Conservation (phyloP, 2,797 vertebrate species). For the Pangasius krempfi region DNA sequence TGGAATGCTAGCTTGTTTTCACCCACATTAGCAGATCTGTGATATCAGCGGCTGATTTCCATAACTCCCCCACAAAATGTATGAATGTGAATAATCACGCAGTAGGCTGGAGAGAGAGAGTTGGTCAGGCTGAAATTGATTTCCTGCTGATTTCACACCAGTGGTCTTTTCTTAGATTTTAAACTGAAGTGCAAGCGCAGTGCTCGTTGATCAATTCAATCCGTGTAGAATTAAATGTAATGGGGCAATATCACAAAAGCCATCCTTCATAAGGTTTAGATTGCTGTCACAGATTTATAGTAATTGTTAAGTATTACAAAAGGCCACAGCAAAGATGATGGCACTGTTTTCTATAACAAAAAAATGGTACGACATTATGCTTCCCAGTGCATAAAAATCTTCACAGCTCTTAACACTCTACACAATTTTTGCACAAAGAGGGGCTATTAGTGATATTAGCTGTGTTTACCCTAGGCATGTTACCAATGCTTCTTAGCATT, state of each 20-base stretch:
- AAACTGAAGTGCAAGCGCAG: background rate
- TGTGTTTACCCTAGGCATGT: constrained; percentile 16
- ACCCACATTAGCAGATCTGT: constrained; percentile 9
- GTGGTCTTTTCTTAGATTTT: constrained; percentile 6
- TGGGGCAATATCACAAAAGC: background rate
- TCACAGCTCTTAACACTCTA: constrained; percentile 18
- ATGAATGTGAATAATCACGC: constrained; percentile 15
- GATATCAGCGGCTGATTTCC: constrained; percentile 18
- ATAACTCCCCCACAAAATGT: background rate
- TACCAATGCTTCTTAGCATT: constrained; percentile 28
- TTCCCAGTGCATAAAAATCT: constrained; percentile 38
- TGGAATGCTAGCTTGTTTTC: background rate
- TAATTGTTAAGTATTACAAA: constrained; percentile 16
- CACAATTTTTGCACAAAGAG: background rate
- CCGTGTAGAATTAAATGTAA: constrained; percentile 13
- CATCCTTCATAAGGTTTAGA: background rate
- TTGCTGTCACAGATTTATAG: constrained; percentile 29
- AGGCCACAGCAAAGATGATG: constrained; percentile 25
- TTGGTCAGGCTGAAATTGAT: constrained; percentile 7
- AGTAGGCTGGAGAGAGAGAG: background rate
- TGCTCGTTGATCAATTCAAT: background rate
- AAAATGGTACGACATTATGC: constrained; percentile 12
- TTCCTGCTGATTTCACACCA: constrained; percentile 19
- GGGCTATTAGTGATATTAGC: constrained; percentile 8
- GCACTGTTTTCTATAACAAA: background rate